Conservation (phyloP, 2,888 invertebrate genomes). For the Idaea biselata region DNA sequence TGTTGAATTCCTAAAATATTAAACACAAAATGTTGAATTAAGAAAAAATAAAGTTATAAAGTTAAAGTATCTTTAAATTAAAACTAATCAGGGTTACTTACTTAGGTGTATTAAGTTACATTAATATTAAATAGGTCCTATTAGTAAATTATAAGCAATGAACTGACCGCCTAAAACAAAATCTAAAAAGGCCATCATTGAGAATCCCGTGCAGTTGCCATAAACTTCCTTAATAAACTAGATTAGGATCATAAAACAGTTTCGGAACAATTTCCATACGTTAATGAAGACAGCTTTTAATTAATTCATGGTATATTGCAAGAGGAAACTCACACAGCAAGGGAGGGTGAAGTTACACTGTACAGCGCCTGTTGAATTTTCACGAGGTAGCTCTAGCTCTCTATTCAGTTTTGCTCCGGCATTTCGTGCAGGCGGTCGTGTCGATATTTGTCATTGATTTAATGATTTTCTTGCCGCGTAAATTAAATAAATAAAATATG, state of each 20-base stretch:
- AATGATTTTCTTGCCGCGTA: not conserved
- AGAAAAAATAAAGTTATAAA: no score
- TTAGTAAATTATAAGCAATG: no score
- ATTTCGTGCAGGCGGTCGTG: conserved; percentile 45
- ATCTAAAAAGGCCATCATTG: not conserved
- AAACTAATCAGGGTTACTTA: no score
- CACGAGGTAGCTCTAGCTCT: conserved; percentile 21
- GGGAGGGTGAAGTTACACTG: not conserved
- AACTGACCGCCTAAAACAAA: no score
- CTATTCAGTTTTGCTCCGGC: conserved; percentile 53
- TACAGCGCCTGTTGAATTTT: conserved; percentile 4
- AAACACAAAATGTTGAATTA: no score
- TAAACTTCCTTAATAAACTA: not conserved
- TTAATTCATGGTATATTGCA: not conserved
- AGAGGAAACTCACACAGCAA: not conserved
- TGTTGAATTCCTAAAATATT: no score
- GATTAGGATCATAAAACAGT: not conserved
- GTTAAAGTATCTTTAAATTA: no score
- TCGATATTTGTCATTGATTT: not conserved
- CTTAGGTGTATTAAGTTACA: no score
- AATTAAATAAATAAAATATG: not conserved
- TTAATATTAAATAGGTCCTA: no score
- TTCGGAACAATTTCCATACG: not conserved
- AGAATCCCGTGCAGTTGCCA: not conserved
- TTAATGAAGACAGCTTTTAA: not conserved